These are phyloP conservation scores for Malthinus seriepunctatus DNA, from an alignment of 2,888 invertebrate genomes.

Conservation along the genomic window DNA sequence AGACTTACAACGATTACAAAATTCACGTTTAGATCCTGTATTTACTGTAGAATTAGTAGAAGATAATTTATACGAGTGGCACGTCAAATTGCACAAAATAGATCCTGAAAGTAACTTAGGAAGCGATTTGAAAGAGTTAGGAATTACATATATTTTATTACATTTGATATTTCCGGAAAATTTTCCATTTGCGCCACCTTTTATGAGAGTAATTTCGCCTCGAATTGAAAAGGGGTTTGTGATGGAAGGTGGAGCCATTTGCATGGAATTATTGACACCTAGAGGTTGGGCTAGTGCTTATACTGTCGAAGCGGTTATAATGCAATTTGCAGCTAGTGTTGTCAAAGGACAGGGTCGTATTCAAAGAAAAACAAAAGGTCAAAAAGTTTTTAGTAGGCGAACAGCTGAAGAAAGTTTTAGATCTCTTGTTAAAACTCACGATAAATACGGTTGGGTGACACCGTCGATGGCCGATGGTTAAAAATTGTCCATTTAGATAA, in stretches of 20 bases:
- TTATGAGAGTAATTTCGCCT: slow-evolving; percentile 68
- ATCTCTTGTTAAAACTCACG: slow-evolving; percentile 85
- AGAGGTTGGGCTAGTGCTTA: slow-evolving; percentile 88
- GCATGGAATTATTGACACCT: slow-evolving; percentile 86
- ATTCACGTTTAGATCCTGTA: slow-evolving; percentile 69
- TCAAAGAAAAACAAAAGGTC: slow-evolving; percentile 75
- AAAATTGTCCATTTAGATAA: slow-evolving; percentile 38
- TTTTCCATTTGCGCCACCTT: slow-evolving; percentile 88
- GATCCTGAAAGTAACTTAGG: slow-evolving; percentile 84
- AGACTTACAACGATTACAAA: slow-evolving; percentile 76
- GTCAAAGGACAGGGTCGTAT: slow-evolving; percentile 87
- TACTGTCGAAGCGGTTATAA: slow-evolving; percentile 84
- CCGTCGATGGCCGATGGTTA: slow-evolving; percentile 85
- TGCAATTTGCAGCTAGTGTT: slow-evolving; percentile 87
- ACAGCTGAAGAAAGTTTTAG: slow-evolving; percentile 89
- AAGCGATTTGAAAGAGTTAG: slow-evolving; percentile 78
- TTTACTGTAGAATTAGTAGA: slow-evolving; percentile 85
- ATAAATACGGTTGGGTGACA: slow-evolving; percentile 91
- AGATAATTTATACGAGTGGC: slow-evolving; percentile 88
- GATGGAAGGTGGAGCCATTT: slow-evolving; percentile 89
- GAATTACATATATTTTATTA: slow-evolving; percentile 73
- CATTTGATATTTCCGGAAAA: slow-evolving; percentile 86
- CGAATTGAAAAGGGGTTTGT: slow-evolving; percentile 77
- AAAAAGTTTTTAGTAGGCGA: slow-evolving; percentile 76
- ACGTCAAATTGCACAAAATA: slow-evolving; percentile 78